Evolutionary conservation across 2,797 vertebrate species (phyloP).

Genomic region (Geotrypetes seraphini): DNA sequence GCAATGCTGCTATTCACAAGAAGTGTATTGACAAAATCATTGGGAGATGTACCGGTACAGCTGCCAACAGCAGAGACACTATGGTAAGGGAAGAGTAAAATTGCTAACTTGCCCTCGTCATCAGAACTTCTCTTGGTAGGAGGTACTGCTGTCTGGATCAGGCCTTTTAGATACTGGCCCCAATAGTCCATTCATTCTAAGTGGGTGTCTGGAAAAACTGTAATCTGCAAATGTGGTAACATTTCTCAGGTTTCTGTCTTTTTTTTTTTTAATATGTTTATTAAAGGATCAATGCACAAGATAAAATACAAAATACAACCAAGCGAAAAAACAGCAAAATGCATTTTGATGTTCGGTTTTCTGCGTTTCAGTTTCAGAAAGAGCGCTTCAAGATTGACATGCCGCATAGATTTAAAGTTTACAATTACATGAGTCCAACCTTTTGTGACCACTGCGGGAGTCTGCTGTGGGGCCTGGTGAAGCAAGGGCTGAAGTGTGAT

Average conservation of each 20-base stretch:
- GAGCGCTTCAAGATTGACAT: slow-evolving; percentile 96
- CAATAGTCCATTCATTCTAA: too few relatives aligned
- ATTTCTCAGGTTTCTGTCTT: too few relatives aligned
- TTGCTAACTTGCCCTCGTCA: too few relatives aligned
- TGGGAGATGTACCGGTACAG: slow-evolving; percentile 86
- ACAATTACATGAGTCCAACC: slow-evolving; percentile 94
- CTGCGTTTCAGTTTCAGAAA: slow-evolving; percentile 79
- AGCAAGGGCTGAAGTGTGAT: slow-evolving; percentile 92
- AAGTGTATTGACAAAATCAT: slow-evolving; percentile 95
- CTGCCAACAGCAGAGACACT: slow-evolving; percentile 86
- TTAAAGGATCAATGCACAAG: too few relatives aligned
- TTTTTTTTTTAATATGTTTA: too few relatives aligned
- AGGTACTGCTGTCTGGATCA: too few relatives aligned
- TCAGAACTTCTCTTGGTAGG: too few relatives aligned
- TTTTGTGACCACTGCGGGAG: slow-evolving; percentile 98
- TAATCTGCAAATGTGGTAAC: too few relatives aligned
- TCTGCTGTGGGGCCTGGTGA: slow-evolving; percentile 89
- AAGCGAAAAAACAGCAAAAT: too few relatives aligned
- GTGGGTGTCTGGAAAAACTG: too few relatives aligned
- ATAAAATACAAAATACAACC: too few relatives aligned
- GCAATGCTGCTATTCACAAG: slow-evolving; percentile 96
- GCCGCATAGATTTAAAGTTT: slow-evolving; percentile 84
- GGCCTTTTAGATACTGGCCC: too few relatives aligned
- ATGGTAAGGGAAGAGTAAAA: slow-evolving; percentile 66
- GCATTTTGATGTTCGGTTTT: not conserved